A percentile compares a stretch with the other conserved stretches of the same genome.
Evolutionary conservation across 2,797 vertebrate genomes (phyloP).

Genomic region (Alosa sapidissima): DNA sequence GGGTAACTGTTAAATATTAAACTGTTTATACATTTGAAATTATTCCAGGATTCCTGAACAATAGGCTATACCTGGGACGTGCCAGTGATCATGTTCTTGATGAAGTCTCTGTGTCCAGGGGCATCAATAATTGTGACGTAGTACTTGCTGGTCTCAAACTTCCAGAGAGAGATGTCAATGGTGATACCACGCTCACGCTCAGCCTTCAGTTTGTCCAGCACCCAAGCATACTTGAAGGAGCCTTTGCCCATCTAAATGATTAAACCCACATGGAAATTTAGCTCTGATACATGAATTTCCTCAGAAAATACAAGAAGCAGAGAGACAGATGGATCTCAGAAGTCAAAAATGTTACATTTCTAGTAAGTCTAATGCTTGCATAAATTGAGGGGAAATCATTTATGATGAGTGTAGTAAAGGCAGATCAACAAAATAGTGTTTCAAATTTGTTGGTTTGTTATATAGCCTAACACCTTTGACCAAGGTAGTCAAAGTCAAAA

Average conservation of each 20-base stretch:
- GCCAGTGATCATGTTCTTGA: conserved; percentile 87
- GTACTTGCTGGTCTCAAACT: conserved; percentile 78
- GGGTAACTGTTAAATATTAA: background rate
- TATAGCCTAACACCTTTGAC: background rate
- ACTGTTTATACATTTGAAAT: background rate
- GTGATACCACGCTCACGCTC: conserved; percentile 82
- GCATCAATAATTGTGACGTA: conserved; percentile 82
- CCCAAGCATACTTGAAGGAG: conserved; percentile 83
- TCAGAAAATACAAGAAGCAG: background rate
- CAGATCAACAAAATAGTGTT: background rate
- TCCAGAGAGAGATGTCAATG: conserved; percentile 82
- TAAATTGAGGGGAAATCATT: too few relatives aligned
- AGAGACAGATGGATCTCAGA: background rate
- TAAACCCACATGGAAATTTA: background rate
- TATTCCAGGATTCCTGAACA: background rate
- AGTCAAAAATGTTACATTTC: too few relatives aligned
- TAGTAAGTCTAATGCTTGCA: too few relatives aligned
- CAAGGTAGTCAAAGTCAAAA: background rate
- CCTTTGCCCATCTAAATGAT: conserved; percentile 79
- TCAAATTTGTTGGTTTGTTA: background rate
- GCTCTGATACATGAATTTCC: background rate
- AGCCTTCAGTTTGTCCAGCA: conserved; percentile 81
- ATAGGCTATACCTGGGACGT: conserved; percentile 75
- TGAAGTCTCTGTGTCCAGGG: conserved; percentile 81
- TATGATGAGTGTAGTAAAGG: too few relatives aligned